Percentiles rank a stretch among this genome's conserved stretches.
These are phyloP conservation scores for Diarsia mendica DNA, from an alignment of 2,888 invertebrate genomes.

Conservation along the genomic window DNA sequence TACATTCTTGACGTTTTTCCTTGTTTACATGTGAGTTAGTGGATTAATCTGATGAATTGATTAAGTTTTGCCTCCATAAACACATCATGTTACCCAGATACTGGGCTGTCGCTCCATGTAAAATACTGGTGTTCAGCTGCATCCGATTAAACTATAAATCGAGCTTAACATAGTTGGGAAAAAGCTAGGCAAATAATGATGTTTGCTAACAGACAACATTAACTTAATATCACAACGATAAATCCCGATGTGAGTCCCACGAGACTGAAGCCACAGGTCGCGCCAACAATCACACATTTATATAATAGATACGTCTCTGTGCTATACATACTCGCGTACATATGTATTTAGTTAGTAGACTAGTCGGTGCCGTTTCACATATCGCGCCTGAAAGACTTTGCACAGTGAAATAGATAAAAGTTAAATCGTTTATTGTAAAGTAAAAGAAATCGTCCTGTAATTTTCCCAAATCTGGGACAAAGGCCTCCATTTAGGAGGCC, in stretches of 20 bases:
- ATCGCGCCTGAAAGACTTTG: not conserved
- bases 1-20: not conserved
- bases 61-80: not conserved
- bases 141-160: not conserved
- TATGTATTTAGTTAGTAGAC: not conserved
- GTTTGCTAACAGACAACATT: not conserved
- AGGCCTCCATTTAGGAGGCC: not conserved
- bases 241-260: not conserved
- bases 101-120: not conserved
- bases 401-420: not conserved
- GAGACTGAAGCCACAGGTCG: conserved; percentile 1
- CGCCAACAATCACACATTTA: not conserved
- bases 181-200: not conserved
- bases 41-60: not conserved
- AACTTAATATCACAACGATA: not conserved
- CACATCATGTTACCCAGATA: not conserved
- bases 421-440: not conserved
- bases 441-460: not conserved
- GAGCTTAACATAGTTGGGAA: not conserved
- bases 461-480: not conserved
- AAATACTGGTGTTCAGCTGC: not conserved
- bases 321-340: not conserved
- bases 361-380: not conserved
- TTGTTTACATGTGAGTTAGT: not conserved
- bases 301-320: not conserved